Conservation (phyloP, 2,888 invertebrate genomes). For the Dioctria rufipes region DNA sequence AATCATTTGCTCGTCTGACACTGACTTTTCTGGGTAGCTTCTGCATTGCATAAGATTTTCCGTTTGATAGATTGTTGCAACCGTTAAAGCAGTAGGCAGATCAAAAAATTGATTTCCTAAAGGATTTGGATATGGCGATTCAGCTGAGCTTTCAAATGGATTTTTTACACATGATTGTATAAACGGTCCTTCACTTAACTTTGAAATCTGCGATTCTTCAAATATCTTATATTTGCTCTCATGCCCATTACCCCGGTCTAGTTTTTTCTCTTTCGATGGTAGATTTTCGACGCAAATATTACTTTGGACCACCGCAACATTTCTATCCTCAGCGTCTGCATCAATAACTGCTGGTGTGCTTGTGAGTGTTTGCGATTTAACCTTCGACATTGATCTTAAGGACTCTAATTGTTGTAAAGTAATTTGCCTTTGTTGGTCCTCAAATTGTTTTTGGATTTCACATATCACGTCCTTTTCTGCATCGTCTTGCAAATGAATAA, state of each 20-base stretch:
- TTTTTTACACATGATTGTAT: not conserved
- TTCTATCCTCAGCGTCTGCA: too few relatives aligned
- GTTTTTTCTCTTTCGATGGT: too few relatives aligned
- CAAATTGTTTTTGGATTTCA: not conserved
- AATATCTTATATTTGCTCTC: not conserved
- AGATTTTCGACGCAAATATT: too few relatives aligned
- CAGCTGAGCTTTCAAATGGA: not conserved
- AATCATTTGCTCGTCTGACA: not conserved
- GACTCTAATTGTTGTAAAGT: not conserved
- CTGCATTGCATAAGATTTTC: not conserved
- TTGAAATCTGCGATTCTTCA: not conserved
- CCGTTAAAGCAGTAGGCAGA: not conserved
- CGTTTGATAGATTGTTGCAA: not conserved
- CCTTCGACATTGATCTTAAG: too few relatives aligned
- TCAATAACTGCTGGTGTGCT: too few relatives aligned
- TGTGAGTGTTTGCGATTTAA: too few relatives aligned
- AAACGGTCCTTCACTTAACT: conserved; percentile 30
- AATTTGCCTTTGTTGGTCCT: not conserved
- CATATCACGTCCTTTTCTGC: not conserved
- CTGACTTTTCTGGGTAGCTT: not conserved
- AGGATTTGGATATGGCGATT: not conserved
- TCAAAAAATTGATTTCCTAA: not conserved
- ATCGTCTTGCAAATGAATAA: not conserved
- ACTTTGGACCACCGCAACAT: too few relatives aligned
- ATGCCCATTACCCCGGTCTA: too few relatives aligned